Evolutionary conservation across 2,888 invertebrate species (phyloP).

Genomic region (Meghimatium bilineatum): DNA sequence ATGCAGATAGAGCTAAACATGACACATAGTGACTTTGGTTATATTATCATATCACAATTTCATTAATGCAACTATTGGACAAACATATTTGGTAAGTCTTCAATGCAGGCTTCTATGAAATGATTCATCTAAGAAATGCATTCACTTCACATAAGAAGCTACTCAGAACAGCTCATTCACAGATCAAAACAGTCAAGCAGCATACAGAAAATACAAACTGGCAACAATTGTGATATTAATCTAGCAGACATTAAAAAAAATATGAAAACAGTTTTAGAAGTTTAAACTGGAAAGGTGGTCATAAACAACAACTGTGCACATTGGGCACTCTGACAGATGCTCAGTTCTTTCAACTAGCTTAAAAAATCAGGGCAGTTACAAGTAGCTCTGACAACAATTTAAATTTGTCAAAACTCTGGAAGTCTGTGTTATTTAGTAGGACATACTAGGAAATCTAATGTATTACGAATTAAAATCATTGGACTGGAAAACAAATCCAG

Average conservation of each 20-base stretch:
- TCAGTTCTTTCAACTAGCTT: too few relatives aligned
- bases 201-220: conserved; percentile 34
- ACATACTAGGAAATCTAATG: too few relatives aligned
- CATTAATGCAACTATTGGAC: conserved; percentile 3
- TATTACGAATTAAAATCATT: too few relatives aligned
- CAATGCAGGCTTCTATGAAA: conserved; percentile 43
- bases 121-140: conserved; percentile 30
- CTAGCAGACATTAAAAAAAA: neutral
- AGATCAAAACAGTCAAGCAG: conserved; percentile 44
- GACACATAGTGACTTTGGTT: conserved; percentile 22
- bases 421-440: too few relatives aligned
- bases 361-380: too few relatives aligned
- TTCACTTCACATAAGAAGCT: conserved; percentile 40
- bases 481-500: neutral
- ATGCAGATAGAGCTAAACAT: conserved; percentile 43
- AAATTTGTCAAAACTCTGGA: too few relatives aligned
- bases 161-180: conserved; percentile 27
- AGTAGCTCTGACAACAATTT: too few relatives aligned
- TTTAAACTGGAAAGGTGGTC: neutral
- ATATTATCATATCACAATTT: conserved; percentile 33
- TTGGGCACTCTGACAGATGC: too few relatives aligned
- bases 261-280: neutral
- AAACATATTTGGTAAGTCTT: conserved; percentile 14
- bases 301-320: too few relatives aligned
- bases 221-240: conserved; percentile 7